Conservation (phyloP, 2,888 invertebrate genomes). For the Coenonympha glycerion region DNA sequence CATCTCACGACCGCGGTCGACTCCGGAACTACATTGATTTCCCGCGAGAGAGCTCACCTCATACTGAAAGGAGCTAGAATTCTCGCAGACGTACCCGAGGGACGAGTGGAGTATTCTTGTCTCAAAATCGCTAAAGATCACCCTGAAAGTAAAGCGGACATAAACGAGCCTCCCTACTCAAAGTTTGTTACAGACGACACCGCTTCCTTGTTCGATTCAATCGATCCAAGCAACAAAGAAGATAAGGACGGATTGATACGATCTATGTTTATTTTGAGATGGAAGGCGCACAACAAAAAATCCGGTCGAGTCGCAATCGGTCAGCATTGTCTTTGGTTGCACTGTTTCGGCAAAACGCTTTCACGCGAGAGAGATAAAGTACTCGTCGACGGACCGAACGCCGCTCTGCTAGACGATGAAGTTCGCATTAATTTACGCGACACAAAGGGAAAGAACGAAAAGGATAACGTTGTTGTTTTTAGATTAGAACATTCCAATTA, state of each 20-base stretch:
- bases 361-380: slow-evolving; percentile 56
- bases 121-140: slow-evolving; percentile 48
- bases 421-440: slow-evolving; percentile 37
- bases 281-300: slow-evolving; percentile 76
- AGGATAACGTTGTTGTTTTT: slow-evolving; percentile 74
- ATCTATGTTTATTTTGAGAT: slow-evolving; percentile 68
- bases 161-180: slow-evolving; percentile 34
- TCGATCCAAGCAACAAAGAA: slow-evolving; percentile 28
- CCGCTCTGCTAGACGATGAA: slow-evolving; percentile 56
- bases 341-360: slow-evolving; percentile 74
- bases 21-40: slow-evolving; percentile 41
- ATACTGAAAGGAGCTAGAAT: slow-evolving; percentile 56
- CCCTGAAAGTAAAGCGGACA: slow-evolving; percentile 41
- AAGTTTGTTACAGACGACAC: slow-evolving; percentile 37
- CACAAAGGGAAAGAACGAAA: slow-evolving; percentile 46
- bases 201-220: slow-evolving; percentile 27
- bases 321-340: slow-evolving; percentile 81
- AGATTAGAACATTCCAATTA: slow-evolving; percentile 75
- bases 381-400: slow-evolving; percentile 46
- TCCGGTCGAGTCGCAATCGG: slow-evolving; percentile 78
- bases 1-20: slow-evolving; percentile 49
- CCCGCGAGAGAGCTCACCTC: slow-evolving; percentile 61
- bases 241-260: slow-evolving; percentile 49
- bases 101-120: slow-evolving; percentile 47
- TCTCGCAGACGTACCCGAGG: slow-evolving; percentile 37